Evolutionary conservation across 2,113 vertebrate species (phyloP).

Genomic region (Triplophysa tibetana): DNA sequence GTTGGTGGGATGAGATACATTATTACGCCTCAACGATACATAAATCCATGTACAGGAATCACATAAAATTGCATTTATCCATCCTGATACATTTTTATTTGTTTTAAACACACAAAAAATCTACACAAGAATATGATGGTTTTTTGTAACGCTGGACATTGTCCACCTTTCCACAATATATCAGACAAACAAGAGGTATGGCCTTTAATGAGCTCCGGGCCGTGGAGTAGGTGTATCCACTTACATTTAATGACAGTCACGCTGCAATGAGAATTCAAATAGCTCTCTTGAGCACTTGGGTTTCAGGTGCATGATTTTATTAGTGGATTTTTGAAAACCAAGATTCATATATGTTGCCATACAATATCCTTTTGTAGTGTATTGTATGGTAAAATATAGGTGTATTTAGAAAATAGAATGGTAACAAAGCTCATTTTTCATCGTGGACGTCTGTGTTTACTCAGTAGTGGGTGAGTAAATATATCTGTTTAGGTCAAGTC

Average conservation of each 20-base stretch:
- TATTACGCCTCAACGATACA: background rate
- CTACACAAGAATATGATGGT: background rate
- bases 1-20: background rate
- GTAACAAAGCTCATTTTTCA: background rate
- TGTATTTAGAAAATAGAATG: background rate
- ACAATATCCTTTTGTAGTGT: background rate
- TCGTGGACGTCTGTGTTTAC: constrained; percentile 2
- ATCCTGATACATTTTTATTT: background rate
- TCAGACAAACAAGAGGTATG: constrained; percentile 19
- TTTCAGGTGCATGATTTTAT: constrained; percentile 30
- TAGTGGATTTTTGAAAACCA: constrained; percentile 4
- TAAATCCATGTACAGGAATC: background rate
- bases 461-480: background rate
- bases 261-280: constrained; percentile 24
- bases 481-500: background rate
- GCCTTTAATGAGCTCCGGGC: constrained; percentile 8
- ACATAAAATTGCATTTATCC: constrained; percentile 9
- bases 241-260: constrained; percentile 16
- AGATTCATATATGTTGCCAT: constrained; percentile 1
- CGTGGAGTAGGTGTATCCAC: constrained; percentile 1
- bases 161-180: constrained; percentile 10
- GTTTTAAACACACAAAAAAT: background rate
- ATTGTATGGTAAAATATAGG: background rate
- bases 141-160: background rate
- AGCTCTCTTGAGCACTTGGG: constrained; percentile 18